Conservation (phyloP, 2,113 vertebrate species). For the Nothocercus julius region DNA sequence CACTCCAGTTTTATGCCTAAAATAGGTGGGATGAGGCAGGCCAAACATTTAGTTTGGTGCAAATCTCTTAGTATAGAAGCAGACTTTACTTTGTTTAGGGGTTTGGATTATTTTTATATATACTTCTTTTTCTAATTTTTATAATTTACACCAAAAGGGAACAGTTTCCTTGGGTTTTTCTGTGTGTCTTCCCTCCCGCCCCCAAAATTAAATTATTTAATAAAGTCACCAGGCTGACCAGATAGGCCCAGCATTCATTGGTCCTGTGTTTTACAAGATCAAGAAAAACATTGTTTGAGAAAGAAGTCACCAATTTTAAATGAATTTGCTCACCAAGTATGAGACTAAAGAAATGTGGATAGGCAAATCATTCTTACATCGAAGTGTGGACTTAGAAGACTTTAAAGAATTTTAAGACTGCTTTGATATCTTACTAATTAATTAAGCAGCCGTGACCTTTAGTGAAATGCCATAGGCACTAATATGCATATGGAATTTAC, state of each 20-base stretch:
- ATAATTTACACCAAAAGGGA: not conserved
- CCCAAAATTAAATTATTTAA: not conserved
- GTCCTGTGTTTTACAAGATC: not conserved
- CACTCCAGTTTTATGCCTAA: not conserved
- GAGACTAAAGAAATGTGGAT: not conserved
- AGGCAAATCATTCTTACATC: conserved; percentile 28
- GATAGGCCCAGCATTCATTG: not conserved
- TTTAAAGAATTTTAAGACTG: conserved; percentile 58
- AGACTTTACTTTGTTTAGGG: not conserved
- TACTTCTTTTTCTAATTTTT: not conserved
- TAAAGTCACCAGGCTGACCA: not conserved
- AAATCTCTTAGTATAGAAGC: not conserved
- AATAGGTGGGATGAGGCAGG: not conserved
- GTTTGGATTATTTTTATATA: not conserved
- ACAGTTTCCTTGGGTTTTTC: not conserved
- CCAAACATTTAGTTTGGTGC: not conserved
- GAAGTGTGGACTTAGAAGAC: conserved; percentile 15
- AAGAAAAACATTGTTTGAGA: not conserved
- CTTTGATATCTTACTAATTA: conserved; percentile 59
- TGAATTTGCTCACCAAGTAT: not conserved
- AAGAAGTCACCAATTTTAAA: not conserved
- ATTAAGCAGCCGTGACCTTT: conserved; percentile 70
- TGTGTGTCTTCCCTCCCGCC: too few relatives aligned
- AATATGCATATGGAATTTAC: conserved; percentile 46
- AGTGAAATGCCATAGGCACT: conserved; percentile 45